Evolutionary conservation across 2,113 vertebrate genomes (phyloP), one percentile per base, ranked within the genome.

Genomic region (Vidua chalybeata): DNA sequence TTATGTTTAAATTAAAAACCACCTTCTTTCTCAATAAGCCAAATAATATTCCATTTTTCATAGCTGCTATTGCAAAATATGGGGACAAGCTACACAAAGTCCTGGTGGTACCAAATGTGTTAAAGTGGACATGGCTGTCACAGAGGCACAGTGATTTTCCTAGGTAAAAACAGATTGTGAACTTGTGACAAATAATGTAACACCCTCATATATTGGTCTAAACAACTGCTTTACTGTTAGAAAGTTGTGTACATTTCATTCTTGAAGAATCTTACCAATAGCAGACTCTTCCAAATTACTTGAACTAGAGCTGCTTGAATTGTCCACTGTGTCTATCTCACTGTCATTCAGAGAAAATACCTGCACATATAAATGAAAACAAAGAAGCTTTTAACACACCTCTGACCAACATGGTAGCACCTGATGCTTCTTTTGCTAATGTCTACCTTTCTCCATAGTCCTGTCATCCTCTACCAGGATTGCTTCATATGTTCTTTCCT

Each of bases 291-390:
- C 97, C 75, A 97, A 83, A 84, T 97, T 80, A 87, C 91, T 97
- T 27, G 90, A 95, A 92, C 72, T 94, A 71, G 97, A 97, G 71
- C 77, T 97, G 80, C 90, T 98, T 4, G 46, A 97, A 58, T 96
- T 96, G 69, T 97, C 82, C 2, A 87, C 75, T 15, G 89, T 3
- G 11, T 98, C 97, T 41, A 92, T 41, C 11, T 98, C 98, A 62
- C 97, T 97, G 24, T 98, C 96, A 72, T 89, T 97, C 98, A 66
- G 97, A 97, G 71, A 91, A 97, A 5, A 94, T 43, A 89, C 97
- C 97, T 98, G 80, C 6, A 31, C 21, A 55, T 39, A 69, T 76
- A 96, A 91, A 93, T 27, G 10, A 69, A 93, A 85, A 31, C 12
- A 82, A 52, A 91, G 39, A 92, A 37, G 7, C 3, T 86, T 81